Evolutionary conservation across 2,888 invertebrate species (phyloP).

Genomic region (Lomographa bimaculata): DNA sequence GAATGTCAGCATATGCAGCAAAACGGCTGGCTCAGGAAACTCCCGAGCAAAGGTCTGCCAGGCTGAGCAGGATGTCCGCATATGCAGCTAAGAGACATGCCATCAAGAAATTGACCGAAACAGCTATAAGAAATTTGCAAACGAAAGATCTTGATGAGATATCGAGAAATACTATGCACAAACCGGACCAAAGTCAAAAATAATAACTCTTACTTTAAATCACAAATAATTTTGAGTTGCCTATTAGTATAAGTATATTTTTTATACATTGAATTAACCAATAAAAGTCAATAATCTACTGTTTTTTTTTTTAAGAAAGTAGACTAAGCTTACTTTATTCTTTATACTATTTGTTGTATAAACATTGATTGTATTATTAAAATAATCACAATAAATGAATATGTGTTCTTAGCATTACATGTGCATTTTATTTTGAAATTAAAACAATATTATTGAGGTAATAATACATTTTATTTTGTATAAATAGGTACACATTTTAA

Average conservation of each 20-base stretch:
- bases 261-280: too few species aligned
- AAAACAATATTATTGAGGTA: conserved; percentile 1
- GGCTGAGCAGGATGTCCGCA: conserved; percentile 70
- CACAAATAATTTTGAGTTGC: conserved; percentile 1
- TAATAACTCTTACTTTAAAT: background rate
- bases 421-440: conserved; percentile 1
- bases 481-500: too few species aligned
- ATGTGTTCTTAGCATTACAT: too few species aligned
- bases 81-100: conserved; percentile 71
- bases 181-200: conserved; percentile 14
- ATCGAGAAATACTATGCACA: background rate
- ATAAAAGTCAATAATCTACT: too few species aligned
- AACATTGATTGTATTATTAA: too few species aligned
- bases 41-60: conserved; percentile 61
- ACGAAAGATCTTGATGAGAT: conserved; percentile 5
- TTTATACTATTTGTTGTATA: too few species aligned
- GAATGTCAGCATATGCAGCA: conserved; percentile 77
- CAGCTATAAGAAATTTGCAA: conserved; percentile 13
- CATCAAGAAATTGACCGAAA: conserved; percentile 46
- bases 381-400: too few species aligned
- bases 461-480: too few species aligned
- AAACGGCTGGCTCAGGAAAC: conserved; percentile 68
- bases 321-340: too few species aligned
- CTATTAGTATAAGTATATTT: too few species aligned
- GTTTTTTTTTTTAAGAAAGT: too few species aligned